Evolutionary conservation across 2,888 invertebrate species (phyloP), one percentile per base, ranked within the genome.

Genomic region (Tryphoninae sp.): DNA sequence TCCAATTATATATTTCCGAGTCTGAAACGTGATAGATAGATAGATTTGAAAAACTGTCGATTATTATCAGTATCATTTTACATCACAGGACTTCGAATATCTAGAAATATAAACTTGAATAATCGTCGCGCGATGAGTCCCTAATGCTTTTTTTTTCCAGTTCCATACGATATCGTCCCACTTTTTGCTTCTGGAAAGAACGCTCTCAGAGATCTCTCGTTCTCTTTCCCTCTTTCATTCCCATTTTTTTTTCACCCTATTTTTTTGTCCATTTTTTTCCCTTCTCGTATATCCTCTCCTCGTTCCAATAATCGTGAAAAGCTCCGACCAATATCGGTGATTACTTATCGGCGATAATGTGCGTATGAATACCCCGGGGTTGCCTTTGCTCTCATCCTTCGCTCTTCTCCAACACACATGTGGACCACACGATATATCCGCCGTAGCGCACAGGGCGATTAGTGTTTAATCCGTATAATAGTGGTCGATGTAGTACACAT

Each of bases 221-320:
- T 16, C 23, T 11, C 3, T 42, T 58, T 62, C 26, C 23, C 16
- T 58, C 42, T 16, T 33, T 33, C 59, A 8, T 26, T 42, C 8
- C 7, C 22, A 55, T 51, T 26, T 67, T 67, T 53, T 19, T 67
- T 51, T 61, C 42, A 53, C 72, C 23, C 16, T 16, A 22, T 49
- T 53, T 64, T 64, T 64, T 55, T 22, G 16, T 53, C n/a, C 42
- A 19, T 16, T 67, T 19, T 16, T 72, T 19, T n/a, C 13, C 58
- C 19, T 51, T 65, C 11, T 2, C 13, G 19, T 8, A 55, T 16
- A 16, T 6, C 42, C 72, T 74, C 59, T 45, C 55, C 33, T 75
- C 75, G 78, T 81, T 78, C 61, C 61, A 75, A 81, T 81, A 78
- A 78, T 78, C 71, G 59, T 65, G 71, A 78, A 78, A 78, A 65